These are phyloP conservation scores for Bembecia ichneumoniformis DNA, from an alignment of 2,888 invertebrate genomes.

Conservation along the genomic window DNA sequence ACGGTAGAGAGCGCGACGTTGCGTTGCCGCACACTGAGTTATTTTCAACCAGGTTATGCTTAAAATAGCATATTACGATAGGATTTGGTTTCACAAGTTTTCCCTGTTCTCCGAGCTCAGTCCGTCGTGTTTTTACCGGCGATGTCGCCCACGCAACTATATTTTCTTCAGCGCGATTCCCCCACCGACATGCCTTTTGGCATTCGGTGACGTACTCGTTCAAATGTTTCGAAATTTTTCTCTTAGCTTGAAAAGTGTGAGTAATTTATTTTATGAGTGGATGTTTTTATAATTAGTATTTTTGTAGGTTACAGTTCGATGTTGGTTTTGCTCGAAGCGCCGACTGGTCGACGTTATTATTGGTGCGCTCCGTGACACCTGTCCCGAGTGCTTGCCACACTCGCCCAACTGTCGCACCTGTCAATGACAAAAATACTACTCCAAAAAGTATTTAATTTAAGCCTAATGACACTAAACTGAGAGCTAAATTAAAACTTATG, in stretches of 20 bases:
- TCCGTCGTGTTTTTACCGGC: slow-evolving; percentile 22
- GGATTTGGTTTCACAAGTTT: slow-evolving; percentile 71
- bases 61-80: slow-evolving; percentile 72
- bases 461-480: too few species aligned
- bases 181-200: slow-evolving; percentile 22
- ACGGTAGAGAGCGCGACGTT: slow-evolving; percentile 60
- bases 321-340: background rate
- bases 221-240: too few species aligned
- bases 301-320: background rate
- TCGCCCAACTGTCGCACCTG: slow-evolving; percentile 17
- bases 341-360: slow-evolving; percentile 2
- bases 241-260: background rate
- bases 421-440: slow-evolving; percentile 38
- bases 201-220: too few species aligned
- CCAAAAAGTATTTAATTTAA: slow-evolving; percentile 20
- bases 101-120: slow-evolving; percentile 41
- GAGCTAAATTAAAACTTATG: too few species aligned
- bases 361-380: slow-evolving; percentile 19
- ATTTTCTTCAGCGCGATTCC: slow-evolving; percentile 39
- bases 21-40: slow-evolving; percentile 65
- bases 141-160: slow-evolving; percentile 47
- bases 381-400: slow-evolving; percentile 10
- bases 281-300: background rate
- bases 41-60: slow-evolving; percentile 71
- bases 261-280: background rate